Base-by-base conservation (phyloP, 2,797 vertebrate genomes). In the Epinephelus awoara region DNA sequence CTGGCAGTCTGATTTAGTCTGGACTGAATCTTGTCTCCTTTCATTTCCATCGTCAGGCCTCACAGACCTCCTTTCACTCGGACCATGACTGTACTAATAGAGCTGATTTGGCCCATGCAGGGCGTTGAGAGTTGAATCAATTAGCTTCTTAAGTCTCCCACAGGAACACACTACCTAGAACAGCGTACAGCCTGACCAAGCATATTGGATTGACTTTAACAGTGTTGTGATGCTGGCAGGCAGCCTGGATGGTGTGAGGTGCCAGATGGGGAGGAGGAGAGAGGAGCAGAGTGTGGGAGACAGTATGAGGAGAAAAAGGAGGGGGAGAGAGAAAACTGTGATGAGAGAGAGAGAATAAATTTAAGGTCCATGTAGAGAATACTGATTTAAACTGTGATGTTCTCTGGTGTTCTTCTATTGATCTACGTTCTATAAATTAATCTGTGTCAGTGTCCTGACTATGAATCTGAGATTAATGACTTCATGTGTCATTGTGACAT, bases 191-290 rank as follows among this genome's bases (percentile, higher is more conserved):
- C 68, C 83, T 90, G 89, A 88, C 81, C 84, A 75, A 88, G 82
- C 85, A 84, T 85, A 88, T 85, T 85, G 85, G 77, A 89, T 90
- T 88, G 71, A 84, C 83, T 89, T 85, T 83, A 84, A 85, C 79
- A 61, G 61, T 46, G 66, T 58, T 77, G 72, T 77, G 83, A 84
- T 77, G 72, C 77, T 92, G 88, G 86, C 79, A 79, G 69, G 68
- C 46, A 71, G 87, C 89, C 81, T 65, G 62, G 67, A 58, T 63
- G 64, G 69, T 61, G 69, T 38, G 75, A 75, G 54, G 82, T 58
- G 61, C 70, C 77, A 75, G 80, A 69, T 13, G 57, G 17, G 55
- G 49, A 51, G 42, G 59, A 21, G n/a, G 13, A 42, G 23, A 38
- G 29, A 14, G 49, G n/a, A 47, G 4, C 5, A 38, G 38, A 65